Conservation (phyloP, 2,888 invertebrate species). For the Luperina testacea region DNA sequence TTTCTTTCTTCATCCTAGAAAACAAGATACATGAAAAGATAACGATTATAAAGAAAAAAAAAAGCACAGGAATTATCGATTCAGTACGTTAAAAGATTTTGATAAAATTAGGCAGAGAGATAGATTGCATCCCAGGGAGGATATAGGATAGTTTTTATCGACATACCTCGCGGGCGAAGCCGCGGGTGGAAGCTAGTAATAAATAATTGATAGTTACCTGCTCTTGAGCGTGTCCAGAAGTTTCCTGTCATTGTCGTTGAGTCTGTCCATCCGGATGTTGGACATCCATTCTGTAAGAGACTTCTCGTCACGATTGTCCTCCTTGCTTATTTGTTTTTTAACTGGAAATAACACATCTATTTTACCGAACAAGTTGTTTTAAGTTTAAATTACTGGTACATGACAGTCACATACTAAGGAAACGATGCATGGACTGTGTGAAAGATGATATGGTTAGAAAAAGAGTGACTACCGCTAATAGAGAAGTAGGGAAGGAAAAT, state of each 20-base stretch:
- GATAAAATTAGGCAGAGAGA: too few relatives aligned
- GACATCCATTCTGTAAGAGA: slow-evolving; percentile 90
- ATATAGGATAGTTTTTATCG: too few relatives aligned
- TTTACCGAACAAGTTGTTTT: not conserved
- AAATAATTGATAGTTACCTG: slow-evolving; percentile 69
- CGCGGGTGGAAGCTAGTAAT: not conserved
- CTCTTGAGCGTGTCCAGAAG: slow-evolving; percentile 88
- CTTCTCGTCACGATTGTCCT: slow-evolving; percentile 88
- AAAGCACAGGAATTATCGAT: not conserved
- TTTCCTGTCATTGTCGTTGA: slow-evolving; percentile 90
- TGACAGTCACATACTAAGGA: not conserved
- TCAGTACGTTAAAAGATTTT: not conserved
- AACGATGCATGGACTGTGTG: not conserved
- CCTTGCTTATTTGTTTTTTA: slow-evolving; percentile 84
- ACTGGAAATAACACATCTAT: not conserved
- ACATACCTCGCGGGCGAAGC: too few relatives aligned
- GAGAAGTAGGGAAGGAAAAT: not conserved
- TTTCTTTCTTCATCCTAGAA: slow-evolving; percentile 71
- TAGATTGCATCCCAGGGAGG: too few relatives aligned
- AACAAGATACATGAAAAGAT: not conserved
- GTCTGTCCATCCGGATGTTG: slow-evolving; percentile 85
- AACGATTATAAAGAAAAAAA: not conserved
- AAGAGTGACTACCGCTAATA: not conserved
- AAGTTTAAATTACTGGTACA: not conserved
- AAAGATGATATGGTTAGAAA: not conserved